Conservation (phyloP, 2,888 invertebrate genomes). For the Lochmaea crataegi region DNA sequence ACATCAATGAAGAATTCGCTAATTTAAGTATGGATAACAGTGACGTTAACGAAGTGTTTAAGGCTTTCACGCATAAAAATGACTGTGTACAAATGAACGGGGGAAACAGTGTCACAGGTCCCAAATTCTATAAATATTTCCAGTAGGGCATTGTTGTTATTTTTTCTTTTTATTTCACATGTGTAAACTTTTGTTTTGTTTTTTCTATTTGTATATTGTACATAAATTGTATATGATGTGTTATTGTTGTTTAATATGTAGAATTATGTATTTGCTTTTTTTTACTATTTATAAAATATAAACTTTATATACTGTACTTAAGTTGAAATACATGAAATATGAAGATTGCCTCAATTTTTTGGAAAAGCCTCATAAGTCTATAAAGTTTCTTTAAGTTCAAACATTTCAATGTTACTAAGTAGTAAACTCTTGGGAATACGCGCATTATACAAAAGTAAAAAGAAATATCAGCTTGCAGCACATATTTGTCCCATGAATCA, state of each 20-base stretch:
- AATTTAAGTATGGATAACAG: constrained; percentile 56
- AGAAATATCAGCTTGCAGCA: too few species aligned
- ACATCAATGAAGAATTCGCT: constrained; percentile 60
- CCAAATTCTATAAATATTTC: constrained; percentile 71
- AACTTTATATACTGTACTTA: constrained; percentile 49
- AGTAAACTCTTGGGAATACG: too few species aligned
- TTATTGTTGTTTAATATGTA: constrained; percentile 49
- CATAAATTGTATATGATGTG: constrained; percentile 49
- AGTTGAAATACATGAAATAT: constrained; percentile 43
- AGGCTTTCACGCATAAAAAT: constrained; percentile 60
- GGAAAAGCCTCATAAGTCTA: too few species aligned
- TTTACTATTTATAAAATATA: constrained; percentile 48
- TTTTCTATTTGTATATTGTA: constrained; percentile 46
- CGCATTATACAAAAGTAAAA: too few species aligned
- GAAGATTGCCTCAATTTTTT: constrained; percentile 23
- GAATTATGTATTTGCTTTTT: constrained; percentile 48
- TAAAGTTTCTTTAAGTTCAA: too few species aligned
- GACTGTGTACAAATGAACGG: constrained; percentile 60
- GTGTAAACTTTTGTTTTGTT: constrained; percentile 23
- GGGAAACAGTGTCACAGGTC: constrained; percentile 57
- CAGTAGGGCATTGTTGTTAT: constrained; percentile 58
- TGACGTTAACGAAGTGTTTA: constrained; percentile 55
- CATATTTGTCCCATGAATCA: too few species aligned
- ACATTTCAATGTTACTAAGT: too few species aligned
- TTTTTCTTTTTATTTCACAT: constrained; percentile 25